Base-by-base conservation (phyloP, 1,140 invertebrate species). In the Pseudoatta argentina region DNA sequence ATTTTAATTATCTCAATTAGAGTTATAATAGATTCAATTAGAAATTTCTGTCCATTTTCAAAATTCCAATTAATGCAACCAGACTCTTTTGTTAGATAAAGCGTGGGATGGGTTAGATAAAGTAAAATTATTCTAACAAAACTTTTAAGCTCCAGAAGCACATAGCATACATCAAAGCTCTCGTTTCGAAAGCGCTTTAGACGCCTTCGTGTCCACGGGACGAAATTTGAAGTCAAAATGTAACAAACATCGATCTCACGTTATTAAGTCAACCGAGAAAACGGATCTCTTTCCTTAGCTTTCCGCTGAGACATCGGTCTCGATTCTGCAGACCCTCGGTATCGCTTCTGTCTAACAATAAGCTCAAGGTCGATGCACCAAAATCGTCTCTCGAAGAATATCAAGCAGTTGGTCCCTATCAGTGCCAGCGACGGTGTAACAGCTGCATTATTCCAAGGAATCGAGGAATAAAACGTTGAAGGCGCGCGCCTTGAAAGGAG, bases 391-490 rank as follows among this genome's bases (percentile, higher is more conserved):
- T 64, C 87, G n/a, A 16, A 30, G 87, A 90, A 91, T 91, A 91
- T 91, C 87, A 89, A 88, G 24, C 87, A 85, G 78, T 87, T 63
- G 73, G 59, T 57, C 63, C 83, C 66, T 76, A 83, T 88, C 86
- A 87, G 30, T 51, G 67, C 39, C 21, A 14, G 57, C 53, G 57
- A 82, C 63, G 44, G 53, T 66, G 89, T 82, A 91, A 85, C 90
- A 91, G 89, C 90, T 90, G 90, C 87, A 67, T 79, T 85, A 85
- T 91, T 88, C 85, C 76, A 83, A 82, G 85, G 21, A 21, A 90
- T 90, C 83, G 71, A 18, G 86, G 87, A 91, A 88, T 88, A 91
- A 88, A 87, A 91, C 72, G 89, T 39, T 71, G 81, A 24, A 57
- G 51, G 55, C 64, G 55, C 53, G 55, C 64, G 55, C 53, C 75